Percentiles rank a stretch among this genome's conserved stretches.
These are phyloP conservation scores for Eugnorisma glareosa DNA, from an alignment of 2,888 invertebrate species.

Conservation along the genomic window DNA sequence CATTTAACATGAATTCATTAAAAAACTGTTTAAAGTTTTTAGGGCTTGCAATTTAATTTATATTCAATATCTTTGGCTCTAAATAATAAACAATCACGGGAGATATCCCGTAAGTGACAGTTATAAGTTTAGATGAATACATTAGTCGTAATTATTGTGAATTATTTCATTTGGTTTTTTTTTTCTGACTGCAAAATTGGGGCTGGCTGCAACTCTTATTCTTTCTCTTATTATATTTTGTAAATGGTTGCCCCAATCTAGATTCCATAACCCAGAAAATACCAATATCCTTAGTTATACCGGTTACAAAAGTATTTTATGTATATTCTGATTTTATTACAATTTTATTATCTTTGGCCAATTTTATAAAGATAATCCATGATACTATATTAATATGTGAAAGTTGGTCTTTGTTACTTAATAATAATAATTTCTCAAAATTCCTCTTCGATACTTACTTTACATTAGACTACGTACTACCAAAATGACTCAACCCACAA, in stretches of 20 bases:
- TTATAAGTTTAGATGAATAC: too few relatives aligned
- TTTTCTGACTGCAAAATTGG: not conserved
- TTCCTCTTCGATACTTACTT: not conserved
- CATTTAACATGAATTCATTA: not conserved
- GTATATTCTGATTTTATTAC: not conserved
- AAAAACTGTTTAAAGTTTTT: too few relatives aligned
- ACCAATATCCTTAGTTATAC: not conserved
- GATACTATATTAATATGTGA: conserved; percentile 27
- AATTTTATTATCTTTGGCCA: not conserved
- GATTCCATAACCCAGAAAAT: not conserved
- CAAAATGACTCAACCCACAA: not conserved
- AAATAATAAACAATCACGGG: too few relatives aligned
- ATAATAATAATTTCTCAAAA: not conserved
- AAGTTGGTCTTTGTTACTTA: conserved; percentile 23
- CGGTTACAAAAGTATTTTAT: not conserved
- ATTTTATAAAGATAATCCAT: conserved; percentile 1
- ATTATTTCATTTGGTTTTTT: not conserved
- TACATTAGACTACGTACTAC: not conserved
- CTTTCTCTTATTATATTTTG: not conserved
- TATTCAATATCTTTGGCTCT: too few relatives aligned
- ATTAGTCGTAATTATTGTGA: too few relatives aligned
- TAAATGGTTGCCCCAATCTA: not conserved
- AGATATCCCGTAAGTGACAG: too few relatives aligned
- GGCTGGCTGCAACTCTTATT: too few relatives aligned
- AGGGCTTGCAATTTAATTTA: too few relatives aligned